Base-by-base conservation (phyloP, 2,888 invertebrate genomes). In the Anthophora plumipes region DNA sequence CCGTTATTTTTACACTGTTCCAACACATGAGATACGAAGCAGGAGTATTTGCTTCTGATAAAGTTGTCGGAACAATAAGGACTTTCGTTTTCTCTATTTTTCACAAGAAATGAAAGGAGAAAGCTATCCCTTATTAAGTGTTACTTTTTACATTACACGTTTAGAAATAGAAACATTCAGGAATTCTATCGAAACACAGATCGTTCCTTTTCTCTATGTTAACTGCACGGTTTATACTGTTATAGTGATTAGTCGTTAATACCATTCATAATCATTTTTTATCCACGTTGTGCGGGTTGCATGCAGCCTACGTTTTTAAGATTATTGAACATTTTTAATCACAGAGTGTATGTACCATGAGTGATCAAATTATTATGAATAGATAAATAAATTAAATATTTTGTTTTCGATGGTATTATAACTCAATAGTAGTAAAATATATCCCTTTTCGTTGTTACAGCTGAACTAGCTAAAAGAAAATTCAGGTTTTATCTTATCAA, bases 1-100 rank as follows among this genome's bases (percentile, higher is more conserved):
- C 12, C 25, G 39, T 60, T 75, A 46, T 61, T 69, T 75, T 75
- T 61, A 55, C 46, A 61, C 22, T 14, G 48, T 41, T 37, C 22
- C 52, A 20, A 50, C 59, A 50, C 50, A 52, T 17, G 50, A 39
- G 67, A 73, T 31, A 59, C 9, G 52, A 52, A 68, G 46, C 68
- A 54, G 74, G 43, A 60, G 31, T 22, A 54, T 52, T 52, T 48
- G 31, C 25, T 60, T 68, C 50, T 46, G 20, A 4, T 0, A n/a
- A 52, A 68, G 52, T 31, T 72, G 14, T 12, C 37, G 46, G 22
- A 39, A 66, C 55, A 41, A 55, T 64, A 46, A 46, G 17, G 20
- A 55, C 39, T 72, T 37, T 54, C 55, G 25, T 46, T 57, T 57
- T 22, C 25, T 43, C 54, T 22, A 43, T 20, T 52, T 20, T 66